A percentile compares a stretch with the other conserved stretches of the same genome.
These are phyloP conservation scores for Penaeus monodon DNA, from an alignment of 2,888 invertebrate genomes.

Conservation along the genomic window DNA sequence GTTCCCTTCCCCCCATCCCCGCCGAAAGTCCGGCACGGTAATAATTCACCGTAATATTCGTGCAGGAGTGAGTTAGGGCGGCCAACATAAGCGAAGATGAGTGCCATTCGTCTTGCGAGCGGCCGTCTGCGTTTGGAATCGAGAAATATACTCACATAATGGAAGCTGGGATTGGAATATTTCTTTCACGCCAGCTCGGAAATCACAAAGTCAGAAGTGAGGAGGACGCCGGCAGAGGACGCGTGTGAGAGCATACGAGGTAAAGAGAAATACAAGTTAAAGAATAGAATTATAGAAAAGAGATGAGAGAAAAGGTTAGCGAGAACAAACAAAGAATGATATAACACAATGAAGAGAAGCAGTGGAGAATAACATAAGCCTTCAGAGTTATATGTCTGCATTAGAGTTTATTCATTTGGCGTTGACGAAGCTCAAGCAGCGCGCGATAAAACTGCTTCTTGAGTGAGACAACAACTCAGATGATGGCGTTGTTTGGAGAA, in stretches of 20 bases:
- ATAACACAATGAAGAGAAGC: neutral
- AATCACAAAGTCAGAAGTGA: constrained; percentile 47
- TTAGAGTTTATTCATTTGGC: too few relatives aligned
- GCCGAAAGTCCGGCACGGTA: constrained; percentile 48
- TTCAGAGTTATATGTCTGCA: too few relatives aligned
- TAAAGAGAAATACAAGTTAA: neutral
- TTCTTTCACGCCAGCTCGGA: constrained; percentile 58
- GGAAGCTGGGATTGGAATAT: constrained; percentile 60
- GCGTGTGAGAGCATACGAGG: neutral
- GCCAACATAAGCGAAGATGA: constrained; percentile 59
- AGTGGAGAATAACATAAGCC: neutral
- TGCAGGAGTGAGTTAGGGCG: constrained; percentile 56
- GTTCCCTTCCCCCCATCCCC: neutral
- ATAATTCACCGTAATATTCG: constrained; percentile 60
- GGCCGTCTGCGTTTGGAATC: constrained; percentile 47
- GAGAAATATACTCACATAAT: constrained; percentile 62
- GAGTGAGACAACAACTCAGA: too few relatives aligned
- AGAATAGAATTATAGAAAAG: neutral
- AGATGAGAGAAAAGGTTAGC: neutral
- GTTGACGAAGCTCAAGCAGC: too few relatives aligned
- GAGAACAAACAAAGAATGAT: neutral
- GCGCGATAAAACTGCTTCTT: too few relatives aligned
- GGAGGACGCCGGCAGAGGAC: constrained; percentile 9
- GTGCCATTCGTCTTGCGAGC: constrained; percentile 45
- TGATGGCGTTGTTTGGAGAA: too few relatives aligned